Base-by-base conservation (phyloP, 2,888 invertebrate genomes). In the Rhingia campestris region DNA sequence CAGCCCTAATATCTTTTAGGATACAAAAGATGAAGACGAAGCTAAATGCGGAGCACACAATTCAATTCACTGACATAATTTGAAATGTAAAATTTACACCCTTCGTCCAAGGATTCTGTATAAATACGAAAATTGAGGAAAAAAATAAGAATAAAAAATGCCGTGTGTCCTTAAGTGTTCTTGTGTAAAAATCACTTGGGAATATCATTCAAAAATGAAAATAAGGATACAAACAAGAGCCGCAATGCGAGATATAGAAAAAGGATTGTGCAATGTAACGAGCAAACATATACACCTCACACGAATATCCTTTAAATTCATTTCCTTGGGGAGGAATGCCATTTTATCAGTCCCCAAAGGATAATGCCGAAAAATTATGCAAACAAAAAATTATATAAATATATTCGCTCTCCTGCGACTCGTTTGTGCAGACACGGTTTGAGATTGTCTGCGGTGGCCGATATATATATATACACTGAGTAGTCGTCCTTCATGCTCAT, bases 1-100 rank as follows among this genome's bases (percentile, higher is more conserved):
- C 30, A 30, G 10, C 59, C 14, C 45, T 54, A 49, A 63, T 45
- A 32, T 66, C 33, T 32, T 67, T 75, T 64, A 4, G 6, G 32
- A 64, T 14, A 51, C n/a, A 32, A 14, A 53, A 33, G 2, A 69
- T 30, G 35, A 41, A 66, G 53, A 12, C 61, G 30, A 35, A 47
- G 32, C n/a, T 7, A 58, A 59, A 61, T 7, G 51, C 73, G 35
- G 56, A 54, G 9, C 73, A 69, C 58, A 73, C 69, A 82, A 82
- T 82, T 77, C 77, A 77, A 77, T 82, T 77, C 82, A 64, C 63
- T 69, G 73, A 73, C 63, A 51, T 73, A 77, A 82, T 73, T 81
- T 82, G 51, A 35, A 69, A 77, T 73, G 77, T 63, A 77, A 77
- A 82, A 73, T 82, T 67, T 73, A 53, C 63, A 73, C 72, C 72